Evolutionary conservation across 2,113 vertebrate genomes (phyloP).

Genomic region (Theristicus caerulescens): DNA sequence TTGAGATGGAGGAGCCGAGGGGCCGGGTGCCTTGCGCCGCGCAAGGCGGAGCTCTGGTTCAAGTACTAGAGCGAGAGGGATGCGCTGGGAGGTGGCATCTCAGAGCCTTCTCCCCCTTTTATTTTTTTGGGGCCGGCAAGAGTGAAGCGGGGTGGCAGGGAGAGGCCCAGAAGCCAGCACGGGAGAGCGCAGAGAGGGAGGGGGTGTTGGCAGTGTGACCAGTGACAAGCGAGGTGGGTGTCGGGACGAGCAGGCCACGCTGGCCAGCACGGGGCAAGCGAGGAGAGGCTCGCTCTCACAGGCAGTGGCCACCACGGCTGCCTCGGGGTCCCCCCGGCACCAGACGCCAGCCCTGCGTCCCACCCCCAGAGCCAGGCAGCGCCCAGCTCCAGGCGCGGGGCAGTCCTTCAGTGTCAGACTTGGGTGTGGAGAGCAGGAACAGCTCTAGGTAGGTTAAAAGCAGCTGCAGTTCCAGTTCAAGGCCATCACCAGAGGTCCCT

Average conservation of each 20-base stretch:
- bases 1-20: not conserved
- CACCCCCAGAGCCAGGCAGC: not conserved
- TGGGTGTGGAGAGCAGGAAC: not conserved
- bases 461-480: not conserved
- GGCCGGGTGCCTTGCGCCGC: accelerated
- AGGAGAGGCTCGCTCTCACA: not conserved
- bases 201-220: not conserved
- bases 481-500: not conserved
- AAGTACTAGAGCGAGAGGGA: not conserved
- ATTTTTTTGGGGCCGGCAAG: not conserved
- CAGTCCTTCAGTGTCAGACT: accelerated
- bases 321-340: not conserved
- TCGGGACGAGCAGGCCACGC: accelerated
- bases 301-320: not conserved
- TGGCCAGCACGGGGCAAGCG: accelerated
- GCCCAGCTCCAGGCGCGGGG: accelerated
- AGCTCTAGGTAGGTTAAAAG: not conserved
- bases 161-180: not conserved
- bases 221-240: not conserved
- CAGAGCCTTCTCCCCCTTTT: not conserved
- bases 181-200: not conserved
- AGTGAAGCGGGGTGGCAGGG: not conserved
- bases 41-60: not conserved
- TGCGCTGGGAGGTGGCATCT: not conserved
- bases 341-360: not conserved